A percentile compares a stretch with the other conserved stretches of the same genome.
phyloP scores from a whole-genome alignment of 2,797 vertebrate species.

The Telmatherina bonti region DNA sequence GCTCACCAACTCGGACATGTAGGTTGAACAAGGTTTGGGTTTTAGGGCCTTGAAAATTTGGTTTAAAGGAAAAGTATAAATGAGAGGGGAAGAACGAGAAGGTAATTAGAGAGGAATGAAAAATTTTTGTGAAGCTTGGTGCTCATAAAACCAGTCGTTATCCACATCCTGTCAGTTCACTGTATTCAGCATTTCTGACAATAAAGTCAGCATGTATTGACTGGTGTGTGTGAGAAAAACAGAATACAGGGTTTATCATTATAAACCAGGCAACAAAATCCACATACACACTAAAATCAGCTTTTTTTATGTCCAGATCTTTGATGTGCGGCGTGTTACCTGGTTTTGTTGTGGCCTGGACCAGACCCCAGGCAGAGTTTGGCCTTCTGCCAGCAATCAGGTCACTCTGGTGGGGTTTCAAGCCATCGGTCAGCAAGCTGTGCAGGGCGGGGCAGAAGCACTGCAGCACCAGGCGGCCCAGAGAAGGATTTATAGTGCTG shows the following conservation, averaged over 20 bases:
- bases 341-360: conserved; percentile 91
- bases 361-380: conserved; percentile 92
- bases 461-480: conserved; percentile 92
- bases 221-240: conserved; percentile 29
- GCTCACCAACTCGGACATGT: conserved; percentile 85
- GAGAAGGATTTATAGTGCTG: conserved; percentile 91
- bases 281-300: conserved; percentile 2
- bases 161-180: conserved; percentile 43
- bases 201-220: conserved; percentile 47
- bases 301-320: not conserved
- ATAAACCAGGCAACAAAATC: conserved; percentile 1
- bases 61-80: conserved; percentile 8
- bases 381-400: conserved; percentile 92
- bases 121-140: conserved; percentile 50
- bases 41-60: conserved; percentile 76
- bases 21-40: conserved; percentile 84
- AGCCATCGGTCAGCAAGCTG: conserved; percentile 89
- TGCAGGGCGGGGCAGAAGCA: conserved; percentile 92
- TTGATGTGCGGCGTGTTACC: conserved; percentile 76
- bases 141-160: conserved; percentile 52
- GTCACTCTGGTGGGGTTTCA: conserved; percentile 96
- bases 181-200: conserved; percentile 56
- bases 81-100: conserved; percentile 1
- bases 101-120: conserved; percentile 23
- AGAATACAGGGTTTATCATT: conserved; percentile 26